phyloP scores from a whole-genome alignment of 1,140 invertebrate genomes.

The Panagrolaimus sp. region DNA sequence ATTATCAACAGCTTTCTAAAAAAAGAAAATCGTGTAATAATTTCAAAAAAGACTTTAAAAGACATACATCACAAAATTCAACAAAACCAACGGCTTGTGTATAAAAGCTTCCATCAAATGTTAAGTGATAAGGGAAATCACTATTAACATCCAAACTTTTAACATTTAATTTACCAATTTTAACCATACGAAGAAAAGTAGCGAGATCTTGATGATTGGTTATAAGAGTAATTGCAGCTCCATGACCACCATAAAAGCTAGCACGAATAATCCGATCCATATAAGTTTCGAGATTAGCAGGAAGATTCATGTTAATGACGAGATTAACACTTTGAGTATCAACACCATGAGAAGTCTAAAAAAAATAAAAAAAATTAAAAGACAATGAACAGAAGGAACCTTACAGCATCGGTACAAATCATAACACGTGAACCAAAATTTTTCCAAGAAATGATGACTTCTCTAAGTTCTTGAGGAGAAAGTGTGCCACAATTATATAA shows the following conservation, averaged over 20 bases:
- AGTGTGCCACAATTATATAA: constrained; percentile 73
- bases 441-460: constrained; percentile 71
- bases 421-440: constrained; percentile 74
- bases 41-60: no score
- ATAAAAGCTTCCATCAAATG: no score
- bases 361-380: background rate
- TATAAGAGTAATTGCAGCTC: constrained; percentile 25
- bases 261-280: constrained; percentile 88
- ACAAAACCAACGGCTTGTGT: no score
- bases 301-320: constrained; percentile 83
- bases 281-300: constrained; percentile 76
- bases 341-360: constrained; percentile 69
- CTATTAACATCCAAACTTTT: background rate
- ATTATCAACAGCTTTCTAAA: no score
- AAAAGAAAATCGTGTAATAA: no score
- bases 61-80: no score
- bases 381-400: background rate
- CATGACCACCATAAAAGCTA: constrained; percentile 68
- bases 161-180: constrained; percentile 15
- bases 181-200: constrained; percentile 14
- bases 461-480: constrained; percentile 70
- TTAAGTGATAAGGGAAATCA: no score
- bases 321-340: constrained; percentile 85
- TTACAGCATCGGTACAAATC: constrained; percentile 74
- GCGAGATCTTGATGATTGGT: constrained; percentile 3